phyloP scores from a whole-genome alignment of 2,113 vertebrate genomes.

The Semnornis frantzii region DNA sequence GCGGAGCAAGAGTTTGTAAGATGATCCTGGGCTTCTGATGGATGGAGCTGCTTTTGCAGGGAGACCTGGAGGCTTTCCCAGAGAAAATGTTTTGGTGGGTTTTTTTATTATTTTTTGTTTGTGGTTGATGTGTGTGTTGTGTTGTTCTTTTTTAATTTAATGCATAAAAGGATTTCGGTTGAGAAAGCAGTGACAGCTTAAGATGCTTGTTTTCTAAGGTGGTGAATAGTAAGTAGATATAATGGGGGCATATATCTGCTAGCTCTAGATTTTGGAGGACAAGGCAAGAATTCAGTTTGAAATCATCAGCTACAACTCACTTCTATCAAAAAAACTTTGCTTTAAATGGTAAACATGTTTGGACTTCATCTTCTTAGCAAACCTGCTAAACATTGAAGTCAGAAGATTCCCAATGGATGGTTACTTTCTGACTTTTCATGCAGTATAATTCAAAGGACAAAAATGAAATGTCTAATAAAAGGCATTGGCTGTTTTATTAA shows the following conservation, averaged over 20 bases:
- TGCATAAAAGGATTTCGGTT: background rate
- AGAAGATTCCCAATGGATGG: background rate
- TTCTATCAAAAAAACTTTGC: background rate
- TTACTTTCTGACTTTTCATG: background rate
- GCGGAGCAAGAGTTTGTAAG: background rate
- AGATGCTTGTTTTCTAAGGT: background rate
- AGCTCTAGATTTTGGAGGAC: background rate
- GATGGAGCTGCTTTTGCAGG: background rate
- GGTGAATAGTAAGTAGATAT: background rate
- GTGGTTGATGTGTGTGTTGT: background rate
- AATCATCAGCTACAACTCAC: background rate
- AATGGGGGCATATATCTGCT: background rate
- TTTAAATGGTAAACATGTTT: background rate
- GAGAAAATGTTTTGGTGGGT: too few species aligned
- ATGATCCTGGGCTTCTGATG: background rate
- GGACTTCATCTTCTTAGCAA: background rate
- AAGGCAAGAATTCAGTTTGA: background rate
- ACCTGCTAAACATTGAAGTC: background rate
- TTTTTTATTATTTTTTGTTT: background rate
- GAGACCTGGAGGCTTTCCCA: background rate
- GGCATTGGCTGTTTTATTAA: background rate
- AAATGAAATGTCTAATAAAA: background rate
- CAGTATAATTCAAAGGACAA: background rate
- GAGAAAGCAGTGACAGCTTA: background rate
- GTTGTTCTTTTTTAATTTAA: background rate